Percentiles rank a stretch among this genome's conserved stretches.
These are phyloP conservation scores for Enteromius fasciolatus DNA, from an alignment of 2,797 vertebrate species.

Conservation along the genomic window DNA sequence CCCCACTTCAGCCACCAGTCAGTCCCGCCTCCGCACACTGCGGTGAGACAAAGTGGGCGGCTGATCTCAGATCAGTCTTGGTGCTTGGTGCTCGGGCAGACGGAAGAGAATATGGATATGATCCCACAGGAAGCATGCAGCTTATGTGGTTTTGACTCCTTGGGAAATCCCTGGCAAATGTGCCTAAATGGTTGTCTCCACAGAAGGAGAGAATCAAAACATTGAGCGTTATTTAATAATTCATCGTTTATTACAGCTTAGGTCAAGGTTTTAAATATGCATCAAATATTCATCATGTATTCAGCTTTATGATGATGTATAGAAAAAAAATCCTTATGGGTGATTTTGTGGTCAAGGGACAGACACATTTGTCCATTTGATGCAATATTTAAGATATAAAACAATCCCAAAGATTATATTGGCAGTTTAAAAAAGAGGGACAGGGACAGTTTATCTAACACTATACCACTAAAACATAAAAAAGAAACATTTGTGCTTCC, in stretches of 20 bases:
- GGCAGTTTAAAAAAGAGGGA: not conserved
- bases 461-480: not conserved
- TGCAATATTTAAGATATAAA: no score
- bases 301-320: no score
- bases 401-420: not conserved
- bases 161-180: conserved; percentile 12
- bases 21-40: conserved; percentile 12
- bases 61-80: conserved; percentile 29
- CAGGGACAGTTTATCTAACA: not conserved
- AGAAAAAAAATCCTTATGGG: no score
- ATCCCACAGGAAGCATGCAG: conserved; percentile 32
- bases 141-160: conserved; percentile 20
- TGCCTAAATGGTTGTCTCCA: not conserved
- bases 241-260: not conserved
- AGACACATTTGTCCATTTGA: no score
- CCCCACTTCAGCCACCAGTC: conserved; percentile 18
- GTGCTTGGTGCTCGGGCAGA: not conserved
- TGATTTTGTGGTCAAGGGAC: no score
- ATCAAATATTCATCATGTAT: no score
- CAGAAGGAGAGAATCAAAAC: conserved; percentile 1
- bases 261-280: not conserved
- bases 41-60: conserved; percentile 33
- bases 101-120: conserved; percentile 21
- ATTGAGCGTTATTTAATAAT: not conserved
- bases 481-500: not conserved